Conservation (phyloP, 2,797 vertebrate species). For the Sebastes iracundus region DNA sequence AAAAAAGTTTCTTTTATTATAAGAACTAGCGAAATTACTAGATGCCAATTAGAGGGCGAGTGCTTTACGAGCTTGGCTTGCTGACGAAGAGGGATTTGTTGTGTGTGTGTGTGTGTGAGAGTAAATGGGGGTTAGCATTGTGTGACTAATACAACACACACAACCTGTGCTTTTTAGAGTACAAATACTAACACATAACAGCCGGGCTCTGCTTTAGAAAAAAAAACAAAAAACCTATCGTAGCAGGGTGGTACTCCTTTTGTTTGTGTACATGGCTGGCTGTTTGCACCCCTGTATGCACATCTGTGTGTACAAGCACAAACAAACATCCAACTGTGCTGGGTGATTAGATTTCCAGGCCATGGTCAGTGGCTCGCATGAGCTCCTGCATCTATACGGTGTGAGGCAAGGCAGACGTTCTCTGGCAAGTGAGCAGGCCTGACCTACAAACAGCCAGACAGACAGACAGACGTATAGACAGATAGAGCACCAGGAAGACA, state of each 20-base stretch:
- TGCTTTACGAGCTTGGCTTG: slow-evolving; percentile 67
- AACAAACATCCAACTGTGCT: slow-evolving; percentile 73
- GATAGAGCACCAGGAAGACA: neutral
- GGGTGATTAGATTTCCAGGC: slow-evolving; percentile 77
- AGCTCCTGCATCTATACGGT: slow-evolving; percentile 44
- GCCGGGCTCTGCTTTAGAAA: slow-evolving; percentile 18
- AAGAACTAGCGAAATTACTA: slow-evolving; percentile 58
- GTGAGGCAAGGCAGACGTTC: slow-evolving; percentile 8
- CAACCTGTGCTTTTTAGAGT: slow-evolving; percentile 50
- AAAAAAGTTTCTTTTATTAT: slow-evolving; percentile 59
- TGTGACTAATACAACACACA: slow-evolving; percentile 69
- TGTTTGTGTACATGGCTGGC: slow-evolving; percentile 60
- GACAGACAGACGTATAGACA: slow-evolving; percentile 21
- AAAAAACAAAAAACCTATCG: slow-evolving; percentile 17
- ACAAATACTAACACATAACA: slow-evolving; percentile 55
- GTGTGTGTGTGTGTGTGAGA: slow-evolving; percentile 27
- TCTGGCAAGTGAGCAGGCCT: slow-evolving; percentile 14
- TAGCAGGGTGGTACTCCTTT: slow-evolving; percentile 34
- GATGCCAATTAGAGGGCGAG: slow-evolving; percentile 67
- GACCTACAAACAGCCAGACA: slow-evolving; percentile 43
- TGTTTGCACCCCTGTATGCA: slow-evolving; percentile 74
- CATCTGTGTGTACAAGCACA: slow-evolving; percentile 76
- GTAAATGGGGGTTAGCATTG: slow-evolving; percentile 41
- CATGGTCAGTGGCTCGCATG: slow-evolving; percentile 60
- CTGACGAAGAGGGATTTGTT: slow-evolving; percentile 49